Percentiles rank a stretch among this genome's conserved stretches.
Evolutionary conservation across 1,140 invertebrate genomes (phyloP).

Genomic region (Drosophila dunni): DNA sequence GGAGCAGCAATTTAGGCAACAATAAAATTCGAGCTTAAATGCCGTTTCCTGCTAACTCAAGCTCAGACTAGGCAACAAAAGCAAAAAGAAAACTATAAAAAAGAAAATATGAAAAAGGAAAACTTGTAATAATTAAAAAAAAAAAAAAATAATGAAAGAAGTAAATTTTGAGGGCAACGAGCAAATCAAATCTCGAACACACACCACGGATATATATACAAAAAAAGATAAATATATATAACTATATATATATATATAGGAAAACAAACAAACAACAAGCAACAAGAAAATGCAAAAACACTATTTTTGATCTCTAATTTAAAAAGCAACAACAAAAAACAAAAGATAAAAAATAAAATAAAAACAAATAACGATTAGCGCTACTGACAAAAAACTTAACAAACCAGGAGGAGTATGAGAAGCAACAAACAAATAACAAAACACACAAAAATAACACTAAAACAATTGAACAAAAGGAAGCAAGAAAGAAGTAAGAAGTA

Average conservation of each 20-base stretch:
- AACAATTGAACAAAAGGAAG: not conserved
- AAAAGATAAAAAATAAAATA: constrained; percentile 39
- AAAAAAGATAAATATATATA: not conserved
- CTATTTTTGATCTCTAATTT: constrained; percentile 82
- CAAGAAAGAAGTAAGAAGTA: constrained; percentile 16
- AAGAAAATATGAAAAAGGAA: constrained; percentile 2
- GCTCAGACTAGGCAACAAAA: constrained; percentile 9
- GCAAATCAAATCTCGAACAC: constrained; percentile 35
- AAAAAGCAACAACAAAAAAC: constrained; percentile 44
- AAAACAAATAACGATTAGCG: constrained; percentile 61
- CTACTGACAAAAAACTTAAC: constrained; percentile 59
- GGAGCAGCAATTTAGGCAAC: constrained; percentile 19
- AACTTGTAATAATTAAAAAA: not conserved
- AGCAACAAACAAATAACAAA: constrained; percentile 44
- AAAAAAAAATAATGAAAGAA: constrained; percentile 1
- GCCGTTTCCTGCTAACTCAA: not conserved
- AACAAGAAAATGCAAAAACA: constrained; percentile 73
- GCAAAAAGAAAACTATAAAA: constrained; percentile 11
- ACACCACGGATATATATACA: constrained; percentile 1
- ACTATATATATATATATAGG: not conserved
- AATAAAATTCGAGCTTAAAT: constrained; percentile 30
- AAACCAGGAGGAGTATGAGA: constrained; percentile 19
- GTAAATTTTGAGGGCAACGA: constrained; percentile 8
- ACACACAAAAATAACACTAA: constrained; percentile 22
- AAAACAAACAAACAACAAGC: constrained; percentile 40